Conservation (phyloP, 2,113 vertebrate species). For the Oreochromis niloticus region DNA sequence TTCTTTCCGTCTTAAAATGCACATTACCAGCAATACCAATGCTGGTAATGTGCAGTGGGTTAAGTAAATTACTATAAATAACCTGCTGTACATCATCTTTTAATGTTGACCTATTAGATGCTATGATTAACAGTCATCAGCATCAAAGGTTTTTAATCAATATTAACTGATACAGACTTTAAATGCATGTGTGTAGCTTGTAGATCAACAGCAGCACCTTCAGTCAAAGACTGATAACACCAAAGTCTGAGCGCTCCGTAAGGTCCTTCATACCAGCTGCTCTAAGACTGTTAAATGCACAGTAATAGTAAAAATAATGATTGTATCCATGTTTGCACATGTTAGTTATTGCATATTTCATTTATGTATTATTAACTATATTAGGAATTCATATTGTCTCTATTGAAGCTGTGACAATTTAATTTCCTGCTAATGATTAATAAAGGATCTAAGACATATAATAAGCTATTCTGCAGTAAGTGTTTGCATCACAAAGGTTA, state of each 20-base stretch:
- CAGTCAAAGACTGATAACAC: too few relatives aligned
- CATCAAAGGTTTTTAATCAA: not conserved
- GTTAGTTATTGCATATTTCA: fast-evolving
- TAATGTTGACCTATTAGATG: not conserved
- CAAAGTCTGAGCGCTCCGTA: too few relatives aligned
- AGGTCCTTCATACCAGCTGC: too few relatives aligned
- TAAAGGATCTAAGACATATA: not conserved
- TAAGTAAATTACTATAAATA: not conserved
- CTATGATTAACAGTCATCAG: not conserved
- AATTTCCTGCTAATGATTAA: not conserved
- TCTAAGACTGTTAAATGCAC: not conserved
- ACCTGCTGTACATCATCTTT: not conserved
- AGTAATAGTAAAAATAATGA: fast-evolving
- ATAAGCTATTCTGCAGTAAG: not conserved
- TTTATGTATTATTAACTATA: not conserved
- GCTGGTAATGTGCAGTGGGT: not conserved
- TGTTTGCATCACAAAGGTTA: not conserved
- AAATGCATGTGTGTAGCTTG: not conserved
- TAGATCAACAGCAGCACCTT: too few relatives aligned
- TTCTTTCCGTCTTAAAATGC: not conserved
- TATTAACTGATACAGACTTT: not conserved
- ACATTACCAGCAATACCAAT: not conserved
- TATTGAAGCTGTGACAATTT: not conserved
- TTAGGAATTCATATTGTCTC: not conserved
- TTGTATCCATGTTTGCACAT: not conserved